Evolutionary conservation across 1,140 invertebrate genomes (phyloP).

Genomic region (Chrysomallon squamiferum): DNA sequence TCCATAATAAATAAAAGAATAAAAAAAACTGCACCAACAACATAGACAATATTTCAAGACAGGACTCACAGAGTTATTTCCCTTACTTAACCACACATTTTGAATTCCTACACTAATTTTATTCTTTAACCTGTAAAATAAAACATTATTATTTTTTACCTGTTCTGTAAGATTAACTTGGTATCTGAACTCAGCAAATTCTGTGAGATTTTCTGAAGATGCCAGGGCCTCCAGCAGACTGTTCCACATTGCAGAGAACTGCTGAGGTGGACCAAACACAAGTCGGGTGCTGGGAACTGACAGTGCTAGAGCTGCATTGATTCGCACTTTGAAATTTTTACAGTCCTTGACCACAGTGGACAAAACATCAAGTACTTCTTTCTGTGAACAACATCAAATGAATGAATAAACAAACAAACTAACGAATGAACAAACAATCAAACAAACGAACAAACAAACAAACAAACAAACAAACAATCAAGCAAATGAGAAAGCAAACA

Average conservation of each 20-base stretch:
- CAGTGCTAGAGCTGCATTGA: slow-evolving; percentile 80
- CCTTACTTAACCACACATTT: too few relatives aligned
- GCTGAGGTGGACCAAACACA: slow-evolving; percentile 68
- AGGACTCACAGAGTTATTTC: too few relatives aligned
- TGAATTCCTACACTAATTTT: too few relatives aligned
- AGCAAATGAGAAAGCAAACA: too few relatives aligned
- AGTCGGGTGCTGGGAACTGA: slow-evolving; percentile 68
- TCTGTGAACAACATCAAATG: slow-evolving; percentile 61
- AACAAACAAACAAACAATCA: too few relatives aligned
- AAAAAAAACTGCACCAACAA: too few relatives aligned
- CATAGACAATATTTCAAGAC: too few relatives aligned
- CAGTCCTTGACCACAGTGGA: slow-evolving; percentile 67
- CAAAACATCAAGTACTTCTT: slow-evolving; percentile 65
- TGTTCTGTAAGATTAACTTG: slow-evolving; percentile 77
- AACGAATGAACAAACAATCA: too few relatives aligned
- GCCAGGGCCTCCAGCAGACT: slow-evolving; percentile 75
- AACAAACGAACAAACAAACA: too few relatives aligned
- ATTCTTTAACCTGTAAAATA: too few relatives aligned
- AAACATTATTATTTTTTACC: too few relatives aligned
- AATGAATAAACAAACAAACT: background rate
- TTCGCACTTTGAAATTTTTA: slow-evolving; percentile 77
- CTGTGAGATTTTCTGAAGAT: slow-evolving; percentile 72
- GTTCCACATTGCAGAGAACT: slow-evolving; percentile 73
- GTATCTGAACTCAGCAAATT: slow-evolving; percentile 82
- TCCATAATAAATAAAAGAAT: too few relatives aligned